Percentiles rank a stretch among this genome's conserved stretches.
These are phyloP conservation scores for Holothuria scabra DNA, from an alignment of 53 echinoderm and acorn worm genomes.

Conservation along the genomic window DNA sequence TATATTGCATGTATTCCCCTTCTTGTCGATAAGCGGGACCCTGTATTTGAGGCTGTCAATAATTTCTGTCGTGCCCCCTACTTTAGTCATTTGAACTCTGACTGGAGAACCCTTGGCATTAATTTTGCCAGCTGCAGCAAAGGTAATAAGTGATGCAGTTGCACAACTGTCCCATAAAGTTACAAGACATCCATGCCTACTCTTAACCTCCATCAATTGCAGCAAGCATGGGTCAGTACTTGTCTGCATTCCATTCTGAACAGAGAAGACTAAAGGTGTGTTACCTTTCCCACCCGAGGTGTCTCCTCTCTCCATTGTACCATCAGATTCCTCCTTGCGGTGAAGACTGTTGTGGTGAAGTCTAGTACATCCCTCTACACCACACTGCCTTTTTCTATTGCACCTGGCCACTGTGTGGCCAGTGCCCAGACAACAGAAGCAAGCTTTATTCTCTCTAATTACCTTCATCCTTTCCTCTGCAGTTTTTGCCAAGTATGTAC, in stretches of 20 bases:
- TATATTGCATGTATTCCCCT: conserved; percentile 23
- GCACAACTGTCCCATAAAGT: conserved; percentile 65
- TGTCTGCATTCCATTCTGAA: conserved; percentile 30
- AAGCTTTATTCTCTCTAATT: not conserved
- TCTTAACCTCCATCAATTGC: conserved; percentile 51
- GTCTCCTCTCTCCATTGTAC: not conserved
- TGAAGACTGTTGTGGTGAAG: conserved; percentile 49
- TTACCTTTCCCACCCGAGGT: not conserved
- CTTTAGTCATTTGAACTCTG: conserved; percentile 47
- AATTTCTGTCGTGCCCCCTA: conserved; percentile 42
- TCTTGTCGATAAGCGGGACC: conserved; percentile 37
- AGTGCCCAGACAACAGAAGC: not conserved
- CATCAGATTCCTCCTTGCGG: not conserved
- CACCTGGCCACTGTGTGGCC: not conserved
- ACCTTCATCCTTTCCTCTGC: not conserved
- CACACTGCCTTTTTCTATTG: conserved; percentile 33
- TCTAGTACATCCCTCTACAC: conserved; percentile 37
- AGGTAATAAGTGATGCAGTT: conserved; percentile 55
- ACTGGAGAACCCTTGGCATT: conserved; percentile 47
- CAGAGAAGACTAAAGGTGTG: not conserved
- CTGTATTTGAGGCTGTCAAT: conserved; percentile 51
- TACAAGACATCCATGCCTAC: conserved; percentile 26
- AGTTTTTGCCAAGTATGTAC: not conserved
- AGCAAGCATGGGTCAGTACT: conserved; percentile 39
- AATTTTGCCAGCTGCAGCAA: conserved; percentile 45